Percentiles rank a stretch among this genome's conserved stretches.
Evolutionary conservation across 2,888 invertebrate genomes (phyloP).

Genomic region (Archips crataeganus): DNA sequence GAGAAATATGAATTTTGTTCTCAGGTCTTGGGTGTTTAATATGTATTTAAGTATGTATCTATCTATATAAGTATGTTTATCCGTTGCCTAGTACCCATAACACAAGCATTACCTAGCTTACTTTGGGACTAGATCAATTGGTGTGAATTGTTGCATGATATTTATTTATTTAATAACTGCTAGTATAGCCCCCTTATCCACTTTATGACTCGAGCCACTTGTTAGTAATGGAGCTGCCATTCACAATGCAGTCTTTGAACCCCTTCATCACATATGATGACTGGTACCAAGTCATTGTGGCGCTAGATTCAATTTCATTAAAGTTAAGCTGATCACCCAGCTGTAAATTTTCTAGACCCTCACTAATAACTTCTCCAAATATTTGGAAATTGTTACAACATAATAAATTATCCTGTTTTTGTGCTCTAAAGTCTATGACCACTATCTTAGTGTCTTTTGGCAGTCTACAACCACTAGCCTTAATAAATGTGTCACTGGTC

Average conservation of each 20-base stretch:
- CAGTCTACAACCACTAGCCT: constrained; percentile 68
- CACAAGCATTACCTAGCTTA: too few species aligned
- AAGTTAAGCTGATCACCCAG: constrained; percentile 52
- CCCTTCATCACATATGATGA: constrained; percentile 84
- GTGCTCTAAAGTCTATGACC: constrained; percentile 68
- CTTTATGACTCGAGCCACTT: constrained; percentile 69
- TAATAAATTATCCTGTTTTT: constrained; percentile 57
- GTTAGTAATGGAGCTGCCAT: constrained; percentile 84
- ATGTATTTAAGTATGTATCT: too few species aligned
- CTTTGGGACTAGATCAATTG: too few species aligned
- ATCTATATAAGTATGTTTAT: too few species aligned
- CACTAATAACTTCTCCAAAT: constrained; percentile 69
- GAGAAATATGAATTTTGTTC: too few species aligned
- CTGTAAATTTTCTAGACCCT: constrained; percentile 53
- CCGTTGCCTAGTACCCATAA: too few species aligned
- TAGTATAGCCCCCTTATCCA: neutral
- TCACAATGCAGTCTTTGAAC: constrained; percentile 84
- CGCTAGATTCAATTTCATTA: constrained; percentile 70
- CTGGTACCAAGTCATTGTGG: constrained; percentile 80
- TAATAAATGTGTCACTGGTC: constrained; percentile 68
- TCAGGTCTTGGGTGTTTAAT: too few species aligned
- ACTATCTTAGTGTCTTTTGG: constrained; percentile 70
- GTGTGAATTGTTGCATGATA: too few species aligned
- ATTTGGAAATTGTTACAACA: constrained; percentile 75
- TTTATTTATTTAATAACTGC: too few species aligned